Base-by-base conservation (phyloP, 1,140 invertebrate genomes). In the Stenopsyche tienmushanensis region DNA sequence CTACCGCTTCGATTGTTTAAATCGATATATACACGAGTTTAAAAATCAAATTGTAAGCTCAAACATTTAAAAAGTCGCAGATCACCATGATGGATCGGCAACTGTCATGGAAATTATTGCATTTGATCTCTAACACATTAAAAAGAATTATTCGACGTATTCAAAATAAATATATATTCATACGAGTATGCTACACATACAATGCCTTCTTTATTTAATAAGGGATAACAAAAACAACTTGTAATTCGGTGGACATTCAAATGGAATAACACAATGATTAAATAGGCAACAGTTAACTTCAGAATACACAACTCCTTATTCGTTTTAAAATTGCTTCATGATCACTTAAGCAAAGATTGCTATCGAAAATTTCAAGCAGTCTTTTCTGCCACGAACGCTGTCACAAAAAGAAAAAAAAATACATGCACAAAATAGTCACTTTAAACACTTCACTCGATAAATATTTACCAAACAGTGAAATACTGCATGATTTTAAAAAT, bases 251-350 rank as follows among this genome's bases (percentile, higher is more conserved):
- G 49, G 49, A 52, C 9, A 21, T 24, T 52, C 21, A 52, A 39
- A 29, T 26, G 24, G 7, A 55, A 55, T 29, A 55, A 17, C 15
- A 34, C 25, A 55, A 55, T 34, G 29, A 34, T 49, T 20, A 24
- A 26, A 55, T 34, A 25, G 52, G 52, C 20, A 60, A 60, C 42
- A 57, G n/a, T 57, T 24, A 65, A 58, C 44, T 52, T 52, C 34
- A 55, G 45, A 39, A 65, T 65, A 65, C 57, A 62, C 49, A 62
- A 54, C 50, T 47, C 21, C 13, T 62, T 42, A 15, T 49, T 42
- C 44, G 54, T 60, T 66, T 60, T 53, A 26, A 53, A 63, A 64
- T 55, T 64, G 62, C 62, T 64, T 64, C 34, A 52, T 45, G 9
- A 64, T 64, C 62, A 64, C 62, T 64, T 53, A 54, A 18, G 13